Evolutionary conservation across 2,888 invertebrate species (phyloP).

Genomic region (Agonopterix heracliana): DNA sequence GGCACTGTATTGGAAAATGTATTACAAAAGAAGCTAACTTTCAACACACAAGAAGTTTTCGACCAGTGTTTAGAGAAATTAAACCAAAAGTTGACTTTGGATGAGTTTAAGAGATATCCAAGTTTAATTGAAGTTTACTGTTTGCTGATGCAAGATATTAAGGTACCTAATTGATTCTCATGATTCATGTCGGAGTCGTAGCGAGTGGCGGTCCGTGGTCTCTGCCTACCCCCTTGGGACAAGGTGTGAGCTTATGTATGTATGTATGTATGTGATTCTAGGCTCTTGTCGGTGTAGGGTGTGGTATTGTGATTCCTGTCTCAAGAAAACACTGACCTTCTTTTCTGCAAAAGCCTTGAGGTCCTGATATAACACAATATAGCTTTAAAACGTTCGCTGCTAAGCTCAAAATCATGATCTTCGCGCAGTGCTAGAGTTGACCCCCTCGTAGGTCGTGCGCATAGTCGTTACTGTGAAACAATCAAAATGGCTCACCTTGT

Average conservation of each 20-base stretch:
- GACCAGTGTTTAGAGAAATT: slow-evolving; percentile 44
- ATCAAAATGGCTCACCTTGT: too few species aligned
- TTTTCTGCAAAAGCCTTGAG: background rate
- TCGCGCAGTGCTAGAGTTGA: too few species aligned
- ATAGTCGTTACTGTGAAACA: too few species aligned
- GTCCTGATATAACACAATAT: background rate
- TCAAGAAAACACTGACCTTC: background rate
- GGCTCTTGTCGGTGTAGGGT: background rate
- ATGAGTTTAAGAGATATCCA: slow-evolving; percentile 53
- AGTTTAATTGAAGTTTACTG: slow-evolving; percentile 50
- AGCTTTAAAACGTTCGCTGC: too few species aligned
- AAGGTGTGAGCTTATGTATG: background rate
- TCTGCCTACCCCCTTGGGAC: too few species aligned
- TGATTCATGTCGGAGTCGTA: too few species aligned
- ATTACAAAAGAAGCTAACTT: slow-evolving; percentile 19
- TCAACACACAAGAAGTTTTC: slow-evolving; percentile 45
- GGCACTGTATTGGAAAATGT: slow-evolving; percentile 32
- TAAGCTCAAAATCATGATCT: too few species aligned
- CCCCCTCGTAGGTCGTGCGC: too few species aligned
- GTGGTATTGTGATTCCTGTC: background rate
- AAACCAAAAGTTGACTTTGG: slow-evolving; percentile 42
- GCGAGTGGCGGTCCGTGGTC: too few species aligned
- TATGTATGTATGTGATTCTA: background rate
- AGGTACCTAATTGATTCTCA: slow-evolving; percentile 29
- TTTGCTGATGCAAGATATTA: slow-evolving; percentile 33